These are phyloP conservation scores for Plagodis dolabraria DNA, from an alignment of 2,888 invertebrate species.

Conservation along the genomic window DNA sequence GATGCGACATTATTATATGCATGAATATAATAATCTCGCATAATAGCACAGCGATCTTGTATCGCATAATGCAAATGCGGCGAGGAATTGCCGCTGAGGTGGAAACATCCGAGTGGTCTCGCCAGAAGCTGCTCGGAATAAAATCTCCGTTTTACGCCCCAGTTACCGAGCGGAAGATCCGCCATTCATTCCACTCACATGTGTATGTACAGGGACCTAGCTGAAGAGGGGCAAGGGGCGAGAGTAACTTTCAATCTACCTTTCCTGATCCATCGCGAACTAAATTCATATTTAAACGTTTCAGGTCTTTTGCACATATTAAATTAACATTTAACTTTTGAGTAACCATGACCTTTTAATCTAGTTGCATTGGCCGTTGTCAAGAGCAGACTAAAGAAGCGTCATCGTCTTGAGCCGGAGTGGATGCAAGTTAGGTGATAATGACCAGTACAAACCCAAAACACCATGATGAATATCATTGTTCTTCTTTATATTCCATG, in stretches of 20 bases:
- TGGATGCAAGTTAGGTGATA: too few species aligned
- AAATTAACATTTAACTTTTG: too few species aligned
- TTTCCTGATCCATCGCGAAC: background rate
- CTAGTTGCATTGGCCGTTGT: too few species aligned
- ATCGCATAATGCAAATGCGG: constrained; percentile 24
- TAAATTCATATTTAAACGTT: too few species aligned
- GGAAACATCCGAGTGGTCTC: constrained; percentile 60
- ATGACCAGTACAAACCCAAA: too few species aligned
- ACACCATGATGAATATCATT: too few species aligned
- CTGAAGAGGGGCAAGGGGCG: constrained; percentile 6
- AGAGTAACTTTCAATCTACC: background rate
- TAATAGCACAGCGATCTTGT: constrained; percentile 1
- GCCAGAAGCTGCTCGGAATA: constrained; percentile 58
- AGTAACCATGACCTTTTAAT: too few species aligned
- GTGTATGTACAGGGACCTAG: constrained; percentile 37
- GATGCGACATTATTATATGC: too few species aligned
- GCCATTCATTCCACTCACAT: constrained; percentile 58
- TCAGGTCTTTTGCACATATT: too few species aligned
- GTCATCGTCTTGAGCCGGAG: too few species aligned
- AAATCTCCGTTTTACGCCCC: constrained; percentile 67
- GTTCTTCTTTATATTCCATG: too few species aligned
- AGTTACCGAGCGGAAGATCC: constrained; percentile 60
- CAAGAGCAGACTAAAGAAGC: too few species aligned
- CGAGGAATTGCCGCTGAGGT: constrained; percentile 49
- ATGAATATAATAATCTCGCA: background rate